Evolutionary conservation across 2,888 invertebrate species (phyloP).

Genomic region (Sminthurides aquaticus): DNA sequence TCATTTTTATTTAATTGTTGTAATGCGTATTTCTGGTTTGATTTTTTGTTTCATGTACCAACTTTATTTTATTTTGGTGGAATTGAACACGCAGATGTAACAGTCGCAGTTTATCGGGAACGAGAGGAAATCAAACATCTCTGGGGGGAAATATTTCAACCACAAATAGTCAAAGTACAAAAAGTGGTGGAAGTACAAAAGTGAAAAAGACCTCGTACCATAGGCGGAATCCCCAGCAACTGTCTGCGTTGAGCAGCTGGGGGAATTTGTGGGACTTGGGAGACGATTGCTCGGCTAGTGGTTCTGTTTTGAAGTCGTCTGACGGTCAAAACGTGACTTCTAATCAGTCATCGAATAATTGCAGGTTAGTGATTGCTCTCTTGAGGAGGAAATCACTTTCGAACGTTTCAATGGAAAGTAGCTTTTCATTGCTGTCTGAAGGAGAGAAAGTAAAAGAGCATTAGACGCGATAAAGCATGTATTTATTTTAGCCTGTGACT

Average conservation of each 20-base stretch:
- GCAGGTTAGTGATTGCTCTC: conserved; percentile 33
- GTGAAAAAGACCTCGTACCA: conserved; percentile 42
- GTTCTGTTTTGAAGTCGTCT: conserved; percentile 25
- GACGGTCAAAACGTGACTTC: conserved; percentile 28
- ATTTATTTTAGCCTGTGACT: too few species aligned
- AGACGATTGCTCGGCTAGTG: conserved; percentile 32
- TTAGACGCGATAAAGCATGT: too few species aligned
- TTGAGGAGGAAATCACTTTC: conserved; percentile 20
- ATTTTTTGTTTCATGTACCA: too few species aligned
- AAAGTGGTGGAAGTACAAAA: conserved; percentile 39
- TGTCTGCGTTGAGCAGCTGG: conserved; percentile 37
- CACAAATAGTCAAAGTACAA: conserved; percentile 38
- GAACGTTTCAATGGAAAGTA: too few species aligned
- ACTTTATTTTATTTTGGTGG: not conserved
- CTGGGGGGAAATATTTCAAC: conserved; percentile 9
- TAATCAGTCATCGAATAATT: conserved; percentile 30
- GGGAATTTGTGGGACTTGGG: conserved; percentile 38
- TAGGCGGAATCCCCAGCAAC: conserved; percentile 35
- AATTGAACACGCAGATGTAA: not conserved
- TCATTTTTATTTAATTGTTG: too few species aligned
- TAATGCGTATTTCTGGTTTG: too few species aligned
- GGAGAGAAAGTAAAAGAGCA: too few species aligned
- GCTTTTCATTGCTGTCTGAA: too few species aligned
- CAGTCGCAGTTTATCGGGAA: not conserved
- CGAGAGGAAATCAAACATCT: not conserved